A percentile compares a stretch with the other conserved stretches of the same genome.
Conservation (phyloP, 2,888 invertebrate genomes). For the Trachelus stipa region DNA sequence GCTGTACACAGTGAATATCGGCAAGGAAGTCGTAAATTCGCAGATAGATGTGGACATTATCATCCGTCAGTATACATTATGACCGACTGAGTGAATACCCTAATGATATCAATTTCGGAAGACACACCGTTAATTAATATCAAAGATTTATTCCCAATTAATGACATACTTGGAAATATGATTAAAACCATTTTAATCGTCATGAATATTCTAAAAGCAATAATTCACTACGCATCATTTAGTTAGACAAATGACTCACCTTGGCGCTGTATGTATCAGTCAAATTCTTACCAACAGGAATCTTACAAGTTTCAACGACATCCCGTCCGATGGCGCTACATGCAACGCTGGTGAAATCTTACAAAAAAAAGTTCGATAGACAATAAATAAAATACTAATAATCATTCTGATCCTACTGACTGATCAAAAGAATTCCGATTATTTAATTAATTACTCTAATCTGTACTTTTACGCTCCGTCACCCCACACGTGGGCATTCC, state of each 20-base stretch:
- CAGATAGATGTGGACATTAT: neutral
- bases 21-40: neutral
- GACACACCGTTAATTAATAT: neutral
- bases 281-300: neutral
- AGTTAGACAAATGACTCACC: neutral
- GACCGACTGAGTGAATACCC: neutral
- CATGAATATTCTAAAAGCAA: neutral
- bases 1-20: neutral
- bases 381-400: neutral
- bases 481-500: neutral
- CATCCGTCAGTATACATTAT: neutral
- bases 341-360: neutral
- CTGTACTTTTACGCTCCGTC: neutral
- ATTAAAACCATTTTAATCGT: neutral
- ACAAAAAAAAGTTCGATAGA: neutral
- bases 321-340: neutral
- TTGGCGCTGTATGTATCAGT: neutral
- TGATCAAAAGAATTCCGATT: neutral
- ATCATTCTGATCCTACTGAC: neutral
- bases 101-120: neutral
- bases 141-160: neutral
- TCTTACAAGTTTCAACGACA: neutral
- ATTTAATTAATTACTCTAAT: neutral
- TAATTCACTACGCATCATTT: neutral
- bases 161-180: neutral